Conservation (phyloP, 2,888 invertebrate species). For the Drosophila basisetae region DNA sequence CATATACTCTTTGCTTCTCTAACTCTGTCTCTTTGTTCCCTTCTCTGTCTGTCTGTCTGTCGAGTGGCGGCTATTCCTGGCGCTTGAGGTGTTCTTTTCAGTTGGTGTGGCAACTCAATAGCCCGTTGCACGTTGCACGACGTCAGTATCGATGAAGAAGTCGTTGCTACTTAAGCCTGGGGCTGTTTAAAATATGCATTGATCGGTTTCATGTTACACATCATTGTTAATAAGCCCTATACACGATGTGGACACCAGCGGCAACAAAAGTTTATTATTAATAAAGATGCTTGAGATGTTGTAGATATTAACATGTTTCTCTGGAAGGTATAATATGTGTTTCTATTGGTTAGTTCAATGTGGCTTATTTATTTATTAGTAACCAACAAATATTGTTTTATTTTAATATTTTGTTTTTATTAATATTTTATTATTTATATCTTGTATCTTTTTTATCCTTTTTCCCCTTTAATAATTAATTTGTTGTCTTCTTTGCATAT, state of each 20-base stretch:
- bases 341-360: neutral
- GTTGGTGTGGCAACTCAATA: conserved; percentile 48
- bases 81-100: conserved; percentile 67
- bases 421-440: neutral
- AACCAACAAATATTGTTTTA: neutral
- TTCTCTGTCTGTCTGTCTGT: conserved; percentile 10
- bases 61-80: conserved; percentile 59
- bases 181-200: conserved; percentile 51
- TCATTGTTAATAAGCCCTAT: conserved; percentile 15
- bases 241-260: neutral
- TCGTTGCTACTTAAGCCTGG: conserved; percentile 12
- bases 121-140: conserved; percentile 27
- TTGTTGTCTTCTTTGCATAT: neutral
- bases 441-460: neutral
- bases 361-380: neutral
- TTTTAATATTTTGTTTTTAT: no score
- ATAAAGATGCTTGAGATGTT: neutral
- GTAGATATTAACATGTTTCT: neutral
- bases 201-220: conserved; percentile 30
- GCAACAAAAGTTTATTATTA: neutral
- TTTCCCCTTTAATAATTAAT: neutral
- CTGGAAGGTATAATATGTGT: neutral
- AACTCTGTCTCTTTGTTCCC: conserved; percentile 7
- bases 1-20: neutral
- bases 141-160: neutral